Percentiles rank a stretch among this genome's conserved stretches.
Evolutionary conservation across 2,888 invertebrate species (phyloP).

Genomic region (Zele albiditarsus): DNA sequence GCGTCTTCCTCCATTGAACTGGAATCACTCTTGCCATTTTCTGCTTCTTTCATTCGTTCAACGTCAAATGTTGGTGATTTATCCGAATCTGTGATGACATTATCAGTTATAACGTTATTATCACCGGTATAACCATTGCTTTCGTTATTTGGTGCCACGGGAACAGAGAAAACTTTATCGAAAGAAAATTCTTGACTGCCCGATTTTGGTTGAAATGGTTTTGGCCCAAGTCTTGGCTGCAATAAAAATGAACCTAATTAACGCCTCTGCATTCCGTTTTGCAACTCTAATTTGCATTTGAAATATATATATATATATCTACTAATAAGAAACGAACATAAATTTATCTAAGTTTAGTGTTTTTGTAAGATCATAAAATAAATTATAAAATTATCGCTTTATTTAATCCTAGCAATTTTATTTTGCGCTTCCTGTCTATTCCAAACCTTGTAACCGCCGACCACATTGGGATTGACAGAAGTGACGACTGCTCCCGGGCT

Average conservation of each 20-base stretch:
- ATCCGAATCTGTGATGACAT: constrained; percentile 54
- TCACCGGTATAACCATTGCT: constrained; percentile 67
- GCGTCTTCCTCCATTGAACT: constrained; percentile 79
- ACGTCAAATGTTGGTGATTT: constrained; percentile 62
- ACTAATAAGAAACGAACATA: not conserved
- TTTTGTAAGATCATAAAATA: not conserved
- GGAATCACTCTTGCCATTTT: constrained; percentile 78
- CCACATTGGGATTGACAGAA: constrained; percentile 75
- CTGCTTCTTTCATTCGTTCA: constrained; percentile 68
- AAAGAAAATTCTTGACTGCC: constrained; percentile 84
- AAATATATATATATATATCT: too few relatives aligned
- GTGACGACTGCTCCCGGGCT: constrained; percentile 76
- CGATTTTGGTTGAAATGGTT: constrained; percentile 87
- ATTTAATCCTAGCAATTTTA: not conserved
- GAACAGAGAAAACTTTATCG: constrained; percentile 88
- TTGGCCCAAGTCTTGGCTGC: constrained; percentile 89
- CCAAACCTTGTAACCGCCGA: constrained; percentile 85
- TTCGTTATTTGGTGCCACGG: constrained; percentile 78
- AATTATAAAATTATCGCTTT: not conserved
- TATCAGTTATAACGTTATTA: constrained; percentile 56
- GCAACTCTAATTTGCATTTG: not conserved
- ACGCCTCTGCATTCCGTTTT: constrained; percentile 7
- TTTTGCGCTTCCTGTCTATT: constrained; percentile 30
- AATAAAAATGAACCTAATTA: constrained; percentile 55
- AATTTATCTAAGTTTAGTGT: constrained; percentile 32